Evolutionary conservation across 2,113 vertebrate species (phyloP).

Genomic region (Poeciliopsis occidentalis): DNA sequence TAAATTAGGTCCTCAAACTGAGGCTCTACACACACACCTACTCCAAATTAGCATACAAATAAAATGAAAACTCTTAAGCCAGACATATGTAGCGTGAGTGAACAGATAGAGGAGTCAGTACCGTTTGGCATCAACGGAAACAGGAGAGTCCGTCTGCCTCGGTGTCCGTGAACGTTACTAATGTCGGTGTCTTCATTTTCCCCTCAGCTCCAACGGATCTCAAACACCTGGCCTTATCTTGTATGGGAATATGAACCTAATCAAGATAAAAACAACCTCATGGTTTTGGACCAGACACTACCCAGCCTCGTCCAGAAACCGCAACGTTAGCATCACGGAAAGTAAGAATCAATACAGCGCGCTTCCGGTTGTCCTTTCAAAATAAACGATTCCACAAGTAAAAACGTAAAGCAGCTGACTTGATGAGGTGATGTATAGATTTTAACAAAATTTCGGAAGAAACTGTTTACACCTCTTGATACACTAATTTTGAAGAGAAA

Average conservation of each 20-base stretch:
- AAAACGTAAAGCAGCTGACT: no score
- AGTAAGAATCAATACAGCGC: neutral
- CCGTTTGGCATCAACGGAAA: conserved; percentile 27
- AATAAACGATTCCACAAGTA: conserved; percentile 21
- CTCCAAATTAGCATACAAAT: neutral
- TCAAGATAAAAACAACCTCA: neutral
- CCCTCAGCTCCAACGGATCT: neutral
- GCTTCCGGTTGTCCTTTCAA: conserved; percentile 37
- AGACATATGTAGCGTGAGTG: neutral
- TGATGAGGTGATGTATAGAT: no score
- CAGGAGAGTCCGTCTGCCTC: neutral
- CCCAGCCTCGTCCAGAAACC: neutral
- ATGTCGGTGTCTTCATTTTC: conserved; percentile 14
- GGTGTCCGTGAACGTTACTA: neutral
- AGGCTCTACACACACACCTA: neutral
- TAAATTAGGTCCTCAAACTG: neutral
- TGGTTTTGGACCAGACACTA: rapidly evolving
- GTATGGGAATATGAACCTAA: rapidly evolving
- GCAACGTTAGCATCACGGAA: neutral
- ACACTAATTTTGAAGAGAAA: no score
- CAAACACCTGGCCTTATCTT: neutral
- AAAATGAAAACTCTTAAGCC: rapidly evolving
- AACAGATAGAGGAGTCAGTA: neutral
- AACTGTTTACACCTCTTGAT: no score
- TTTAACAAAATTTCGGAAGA: no score